Base-by-base conservation (phyloP, 2,113 vertebrate species). In the Myiopsitta monachus region DNA sequence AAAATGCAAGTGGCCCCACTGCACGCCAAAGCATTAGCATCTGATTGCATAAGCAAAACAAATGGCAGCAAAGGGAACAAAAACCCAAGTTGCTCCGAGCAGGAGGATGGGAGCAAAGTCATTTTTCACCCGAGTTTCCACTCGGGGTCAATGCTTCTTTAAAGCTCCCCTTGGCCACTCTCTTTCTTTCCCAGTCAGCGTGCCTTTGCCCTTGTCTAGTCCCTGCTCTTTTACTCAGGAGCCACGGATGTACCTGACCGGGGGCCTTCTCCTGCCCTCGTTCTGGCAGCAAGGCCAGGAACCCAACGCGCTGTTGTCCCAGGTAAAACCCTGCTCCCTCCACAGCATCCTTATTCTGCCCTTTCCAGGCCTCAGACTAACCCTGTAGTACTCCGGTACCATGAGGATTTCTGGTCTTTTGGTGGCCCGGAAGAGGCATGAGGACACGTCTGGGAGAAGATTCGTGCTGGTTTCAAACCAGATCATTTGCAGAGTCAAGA, bases 211-310 rank as follows among this genome's bases (percentile, higher is more conserved):
- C 83, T 74, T 67, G 63, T 13, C 74, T 41, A 21, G 41, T 59
- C 46, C 26, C 64, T 3, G 8, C 38, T 46, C 18, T 67, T 69
- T 39, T 63, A 27, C 69, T 91, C 87, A 4, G 96, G 63, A 93
- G 83, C 94, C 24, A 93, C 67, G 88, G 94, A 81, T 81, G 94
- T 46, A 17, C 38, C 85, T 83, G 91, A 95, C 44, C 94, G 39
- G 1, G 28, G 43, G 47, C 54, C 78, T 63, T 76, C 68, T 76
- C 83, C 87, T 72, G 83, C 44, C 83, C 88, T 62, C 18, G 41
- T 54, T 55, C 39, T 27, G 91, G 66, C 43, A 63, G 27, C 43
- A 30, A 90, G 92, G 95, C 73, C 96, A 95, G 80, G 82, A 86
- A 44, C 33, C 36, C 47, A 10, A 7, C 1, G 10, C 2, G 2